Conservation (phyloP, 1,140 invertebrate genomes). For the Bacillus rossius region DNA sequence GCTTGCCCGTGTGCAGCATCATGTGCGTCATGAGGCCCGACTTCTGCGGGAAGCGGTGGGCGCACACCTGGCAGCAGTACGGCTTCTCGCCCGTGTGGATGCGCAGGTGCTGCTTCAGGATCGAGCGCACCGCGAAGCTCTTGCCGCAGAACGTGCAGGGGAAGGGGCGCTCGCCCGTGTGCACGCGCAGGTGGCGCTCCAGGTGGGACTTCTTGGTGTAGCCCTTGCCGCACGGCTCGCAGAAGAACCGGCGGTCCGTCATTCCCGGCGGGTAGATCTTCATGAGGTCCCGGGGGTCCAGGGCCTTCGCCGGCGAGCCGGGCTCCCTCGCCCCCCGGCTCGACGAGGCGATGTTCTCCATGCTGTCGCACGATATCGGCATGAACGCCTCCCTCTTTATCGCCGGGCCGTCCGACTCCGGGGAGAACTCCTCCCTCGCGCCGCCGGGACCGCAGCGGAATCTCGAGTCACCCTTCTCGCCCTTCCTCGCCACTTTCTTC, state of each 20-base stretch:
- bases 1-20: conserved; percentile 30
- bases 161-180: conserved; percentile 46
- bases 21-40: conserved; percentile 50
- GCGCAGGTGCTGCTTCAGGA: conserved; percentile 36
- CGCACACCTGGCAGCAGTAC: conserved; percentile 42
- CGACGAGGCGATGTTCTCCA: not conserved
- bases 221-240: conserved; percentile 31
- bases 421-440: too few relatives aligned
- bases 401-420: not conserved
- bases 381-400: not conserved
- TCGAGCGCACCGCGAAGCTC: conserved; percentile 33
- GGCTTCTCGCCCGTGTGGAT: conserved; percentile 44
- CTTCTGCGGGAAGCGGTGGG: conserved; percentile 47
- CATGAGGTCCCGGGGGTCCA: not conserved
- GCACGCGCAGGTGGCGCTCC: conserved; percentile 36
- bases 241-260: conserved; percentile 27
- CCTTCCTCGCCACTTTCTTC: too few relatives aligned
- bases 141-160: conserved; percentile 43
- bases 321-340: not conserved
- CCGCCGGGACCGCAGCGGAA: too few relatives aligned
- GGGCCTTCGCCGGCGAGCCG: not conserved
- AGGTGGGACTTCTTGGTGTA: conserved; percentile 44
- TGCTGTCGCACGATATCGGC: not conserved
- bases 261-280: not conserved
- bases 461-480: too few relatives aligned